A percentile compares a stretch with the other conserved stretches of the same genome.
Evolutionary conservation across 1,140 invertebrate genomes (phyloP).

Genomic region (Heliconius hewitsoni): DNA sequence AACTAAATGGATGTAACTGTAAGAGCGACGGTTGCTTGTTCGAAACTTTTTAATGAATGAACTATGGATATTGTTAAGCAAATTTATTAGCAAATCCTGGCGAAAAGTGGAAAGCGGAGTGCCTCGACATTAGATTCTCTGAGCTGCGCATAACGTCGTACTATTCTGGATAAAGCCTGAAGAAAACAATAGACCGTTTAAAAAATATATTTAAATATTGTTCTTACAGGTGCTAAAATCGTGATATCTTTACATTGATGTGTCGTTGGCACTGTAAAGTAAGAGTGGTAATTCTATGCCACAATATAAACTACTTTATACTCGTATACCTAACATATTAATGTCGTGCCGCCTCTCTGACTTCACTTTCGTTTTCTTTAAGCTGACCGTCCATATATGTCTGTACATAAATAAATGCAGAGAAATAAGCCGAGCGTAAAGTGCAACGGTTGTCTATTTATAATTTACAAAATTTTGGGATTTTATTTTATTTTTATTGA

Average conservation of each 20-base stretch:
- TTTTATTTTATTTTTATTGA: too few species aligned
- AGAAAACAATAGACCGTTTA: too few species aligned
- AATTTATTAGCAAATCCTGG: too few species aligned
- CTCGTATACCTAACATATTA: slow-evolving; percentile 21
- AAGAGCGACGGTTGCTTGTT: too few species aligned
- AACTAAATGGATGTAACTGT: too few species aligned
- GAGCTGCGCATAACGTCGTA: too few species aligned
- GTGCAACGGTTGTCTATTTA: neutral
- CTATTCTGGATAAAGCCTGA: too few species aligned
- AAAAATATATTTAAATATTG: neutral
- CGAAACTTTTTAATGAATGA: too few species aligned
- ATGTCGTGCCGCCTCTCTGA: slow-evolving; percentile 38
- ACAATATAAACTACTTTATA: neutral
- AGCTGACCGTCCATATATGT: slow-evolving; percentile 12
- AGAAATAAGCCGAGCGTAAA: neutral
- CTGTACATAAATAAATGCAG: neutral
- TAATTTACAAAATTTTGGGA: neutral
- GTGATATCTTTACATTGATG: neutral
- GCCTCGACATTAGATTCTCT: too few species aligned
- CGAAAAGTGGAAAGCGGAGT: too few species aligned
- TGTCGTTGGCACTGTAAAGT: slow-evolving; percentile 9
- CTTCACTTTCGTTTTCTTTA: slow-evolving; percentile 40
- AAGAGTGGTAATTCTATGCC: slow-evolving; percentile 8
- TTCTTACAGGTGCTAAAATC: neutral
- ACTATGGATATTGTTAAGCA: too few species aligned